Evolutionary conservation across 1,140 invertebrate species (phyloP), one percentile per base, ranked within the genome.

Genomic region (Nebria ingens): DNA sequence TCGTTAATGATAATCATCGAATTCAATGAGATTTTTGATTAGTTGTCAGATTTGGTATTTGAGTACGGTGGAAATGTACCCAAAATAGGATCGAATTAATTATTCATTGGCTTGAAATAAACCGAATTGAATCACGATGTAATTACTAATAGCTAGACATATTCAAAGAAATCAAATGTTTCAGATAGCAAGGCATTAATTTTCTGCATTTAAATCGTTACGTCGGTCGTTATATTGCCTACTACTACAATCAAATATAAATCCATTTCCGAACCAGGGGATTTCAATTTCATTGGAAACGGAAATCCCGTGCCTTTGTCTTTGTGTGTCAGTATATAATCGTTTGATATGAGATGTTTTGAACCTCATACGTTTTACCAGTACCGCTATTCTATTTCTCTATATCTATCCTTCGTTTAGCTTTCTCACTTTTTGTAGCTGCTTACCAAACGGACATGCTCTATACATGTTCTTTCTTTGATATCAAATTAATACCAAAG

Each of bases 231-330:
- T 17, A 17, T 45, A 45, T 45, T 3, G 25, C 40, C 9, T 45
- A 45, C 40, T 45, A 11, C 40, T 9, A 4, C 40, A 13, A 6
- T 6, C 25, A n/a, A 45, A 45, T 45, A 45, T 45, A 45, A 45
- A 17, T 45, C 40, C 40, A 45, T 45, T 45, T 45, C 40, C 40
- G 40, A 45, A 45, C 40, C 9, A 45, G 40, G 9, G 40, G 40
- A 45, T 45, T 45, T 45, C 40, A 45, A 45, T 45, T 45, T 17
- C 17, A 45, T 45, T 17, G 9, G 40, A 12, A 45, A 17, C 40
- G 40, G 40, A 45, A 45, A 45, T 45, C 40, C 40, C 9, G 40
- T 45, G 9, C 40, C 40, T 45, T 45, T 45, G 40, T 45, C 40
- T 45, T 17, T 45, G 40, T 45, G 40, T 17, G 3, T 17, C 40